Evolutionary conservation across 1,140 invertebrate species (phyloP), one percentile per base, ranked within the genome.

Genomic region (Tetramorium simillimum): DNA sequence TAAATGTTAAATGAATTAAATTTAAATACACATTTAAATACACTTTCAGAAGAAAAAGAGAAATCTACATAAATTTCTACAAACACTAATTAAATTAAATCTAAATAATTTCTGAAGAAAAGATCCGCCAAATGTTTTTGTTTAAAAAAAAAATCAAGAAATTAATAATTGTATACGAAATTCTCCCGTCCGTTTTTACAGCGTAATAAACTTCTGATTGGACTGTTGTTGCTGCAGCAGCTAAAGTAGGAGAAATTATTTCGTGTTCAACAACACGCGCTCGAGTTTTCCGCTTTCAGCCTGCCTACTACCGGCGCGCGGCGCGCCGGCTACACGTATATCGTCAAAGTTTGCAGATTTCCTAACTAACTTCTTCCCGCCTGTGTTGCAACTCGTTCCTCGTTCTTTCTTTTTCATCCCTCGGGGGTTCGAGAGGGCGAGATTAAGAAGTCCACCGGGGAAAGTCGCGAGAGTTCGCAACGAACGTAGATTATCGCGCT

Each of bases 311-410:
- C 16, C 14, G 14, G 40, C 37, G 28, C 21, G 18, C n/a, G n/a
- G n/a, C n/a, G 24, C 63, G 46, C 18, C 21, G n/a, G 24, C 24
- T 21, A 84, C 14, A 24, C 46, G 33, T 53, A 46, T 73, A 73
- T 84, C 80, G 18, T 28, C 9, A 46, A 82, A 84, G 40, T 84
- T 84, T 49, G 53, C 51, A 73, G 51, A 67, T 80, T 80, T 63
- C 46, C n/a, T 51, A 43, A 53, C 62, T 33, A 84, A 84, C 67
- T 84, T 84, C 33, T 33, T 70, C 58, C 21, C 67, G 51, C 14
- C 28, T 72, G 43, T 51, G 21, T n/a, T 33, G 80, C 37, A 82
- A 60, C 24, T 82, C 49, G 65, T 58, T 58, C 10, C 14, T 1
- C 51, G 9, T 46, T 33, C 63, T 49, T 33, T 24, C 51, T 53